phyloP scores from a whole-genome alignment of 2,888 invertebrate species.

The Crioceris asparagi region DNA sequence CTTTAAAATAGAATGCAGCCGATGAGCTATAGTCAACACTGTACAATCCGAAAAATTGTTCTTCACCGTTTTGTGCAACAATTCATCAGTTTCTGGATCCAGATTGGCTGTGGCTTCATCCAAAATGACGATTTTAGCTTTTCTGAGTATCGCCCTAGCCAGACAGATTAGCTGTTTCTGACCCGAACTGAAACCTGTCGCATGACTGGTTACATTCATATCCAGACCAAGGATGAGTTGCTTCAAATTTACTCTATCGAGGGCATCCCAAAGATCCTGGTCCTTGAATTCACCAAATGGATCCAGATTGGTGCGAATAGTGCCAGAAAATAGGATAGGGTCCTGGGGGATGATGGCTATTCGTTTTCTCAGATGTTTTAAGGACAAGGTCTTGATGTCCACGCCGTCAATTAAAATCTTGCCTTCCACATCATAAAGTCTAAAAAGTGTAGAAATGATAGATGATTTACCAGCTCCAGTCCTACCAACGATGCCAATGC shows the following conservation, averaged over 20 bases:
- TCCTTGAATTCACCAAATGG: conserved; percentile 72
- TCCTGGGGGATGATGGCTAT: conserved; percentile 80
- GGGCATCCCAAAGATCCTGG: conserved; percentile 65
- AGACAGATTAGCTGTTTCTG: conserved; percentile 46
- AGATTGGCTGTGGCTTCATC: conserved; percentile 48
- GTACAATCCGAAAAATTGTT: conserved; percentile 42
- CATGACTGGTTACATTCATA: conserved; percentile 12
- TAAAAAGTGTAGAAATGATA: conserved; percentile 64
- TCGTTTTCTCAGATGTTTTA: conserved; percentile 62
- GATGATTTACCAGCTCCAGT: conserved; percentile 79
- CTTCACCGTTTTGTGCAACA: conserved; percentile 43
- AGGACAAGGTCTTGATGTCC: conserved; percentile 56
- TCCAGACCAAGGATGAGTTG: conserved; percentile 52
- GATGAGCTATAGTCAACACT: conserved; percentile 39
- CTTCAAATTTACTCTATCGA: conserved; percentile 60
- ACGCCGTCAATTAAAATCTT: conserved; percentile 68
- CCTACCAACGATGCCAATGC: conserved; percentile 71
- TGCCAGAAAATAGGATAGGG: conserved; percentile 75
- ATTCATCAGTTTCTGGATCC: conserved; percentile 40
- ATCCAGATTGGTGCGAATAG: conserved; percentile 78
- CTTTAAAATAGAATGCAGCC: conserved; percentile 43
- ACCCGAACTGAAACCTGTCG: conserved; percentile 40
- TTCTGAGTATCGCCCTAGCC: conserved; percentile 42
- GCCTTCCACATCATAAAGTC: conserved; percentile 68
- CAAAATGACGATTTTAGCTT: conserved; percentile 40